Percentiles rank a stretch among this genome's conserved stretches.
Conservation (phyloP, 1,140 invertebrate species). For the Calephelis virginiensis region DNA sequence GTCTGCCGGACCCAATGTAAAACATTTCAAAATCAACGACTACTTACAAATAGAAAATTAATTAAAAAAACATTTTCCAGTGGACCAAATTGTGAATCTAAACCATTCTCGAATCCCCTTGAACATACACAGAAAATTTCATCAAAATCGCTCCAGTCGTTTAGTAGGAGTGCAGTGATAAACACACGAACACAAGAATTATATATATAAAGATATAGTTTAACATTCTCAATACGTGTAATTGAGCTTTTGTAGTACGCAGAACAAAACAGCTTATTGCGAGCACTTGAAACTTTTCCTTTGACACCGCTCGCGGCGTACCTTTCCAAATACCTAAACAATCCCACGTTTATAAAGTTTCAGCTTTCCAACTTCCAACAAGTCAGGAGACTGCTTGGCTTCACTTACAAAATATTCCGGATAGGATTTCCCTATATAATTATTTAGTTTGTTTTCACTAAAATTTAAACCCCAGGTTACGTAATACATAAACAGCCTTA, state of each 20-base stretch:
- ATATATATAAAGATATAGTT: neutral
- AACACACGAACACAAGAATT: no score
- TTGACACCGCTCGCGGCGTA: slow-evolving; percentile 47
- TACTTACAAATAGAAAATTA: no score
- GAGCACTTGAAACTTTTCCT: slow-evolving; percentile 58
- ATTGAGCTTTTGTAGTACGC: slow-evolving; percentile 28
- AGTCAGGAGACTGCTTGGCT: slow-evolving; percentile 44
- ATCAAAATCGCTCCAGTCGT: no score
- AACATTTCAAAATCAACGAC: no score
- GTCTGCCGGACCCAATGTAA: no score
- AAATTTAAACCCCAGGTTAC: no score
- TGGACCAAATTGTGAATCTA: no score
- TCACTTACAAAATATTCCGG: slow-evolving; percentile 39
- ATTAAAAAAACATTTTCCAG: no score
- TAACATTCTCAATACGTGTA: slow-evolving; percentile 24
- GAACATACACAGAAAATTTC: no score
- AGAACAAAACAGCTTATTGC: slow-evolving; percentile 45
- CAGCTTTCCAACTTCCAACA: slow-evolving; percentile 45
- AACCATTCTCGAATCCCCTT: no score
- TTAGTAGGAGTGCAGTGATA: no score
- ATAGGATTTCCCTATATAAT: slow-evolving; percentile 1
- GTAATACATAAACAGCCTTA: no score
- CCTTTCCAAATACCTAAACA: slow-evolving; percentile 54
- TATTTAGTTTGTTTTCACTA: neutral
- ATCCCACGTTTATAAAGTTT: slow-evolving; percentile 52